A percentile compares a stretch with the other conserved stretches of the same genome.
These are phyloP conservation scores for Dicaeum eximium DNA, from an alignment of 2,113 vertebrate genomes.

Conservation along the genomic window DNA sequence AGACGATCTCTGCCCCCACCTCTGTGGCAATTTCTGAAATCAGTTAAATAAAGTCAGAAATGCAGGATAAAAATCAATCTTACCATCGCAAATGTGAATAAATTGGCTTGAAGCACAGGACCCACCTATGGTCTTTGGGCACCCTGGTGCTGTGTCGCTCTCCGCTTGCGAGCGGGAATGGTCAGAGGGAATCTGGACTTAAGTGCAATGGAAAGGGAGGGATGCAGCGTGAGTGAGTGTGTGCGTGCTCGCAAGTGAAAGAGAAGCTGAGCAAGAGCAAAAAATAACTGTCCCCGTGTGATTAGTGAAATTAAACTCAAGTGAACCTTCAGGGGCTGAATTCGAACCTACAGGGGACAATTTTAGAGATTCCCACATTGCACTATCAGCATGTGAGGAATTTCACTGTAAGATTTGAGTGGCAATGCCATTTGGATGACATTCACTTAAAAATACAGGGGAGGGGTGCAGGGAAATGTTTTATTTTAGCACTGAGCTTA, in stretches of 20 bases:
- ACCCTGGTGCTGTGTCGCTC: neutral
- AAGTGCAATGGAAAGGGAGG: constrained; percentile 11
- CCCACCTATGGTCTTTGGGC: neutral
- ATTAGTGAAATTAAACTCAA: constrained; percentile 50
- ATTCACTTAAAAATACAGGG: neutral
- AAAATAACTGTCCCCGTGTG: constrained; percentile 16
- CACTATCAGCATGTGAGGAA: neutral
- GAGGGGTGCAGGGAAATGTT: neutral
- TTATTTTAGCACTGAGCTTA: neutral
- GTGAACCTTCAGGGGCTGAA: constrained; percentile 17
- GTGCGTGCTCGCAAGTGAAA: neutral
- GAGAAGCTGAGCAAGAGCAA: neutral
- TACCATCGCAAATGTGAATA: constrained; percentile 34
- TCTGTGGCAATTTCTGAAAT: constrained; percentile 68
- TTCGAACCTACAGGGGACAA: neutral
- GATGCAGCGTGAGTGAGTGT: neutral
- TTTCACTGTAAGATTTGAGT: neutral
- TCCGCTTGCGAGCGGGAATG: neutral
- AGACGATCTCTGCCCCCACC: constrained; percentile 68
- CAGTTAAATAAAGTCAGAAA: constrained; percentile 79
- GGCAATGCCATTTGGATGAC: neutral
- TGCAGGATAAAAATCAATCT: constrained; percentile 73
- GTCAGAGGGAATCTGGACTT: constrained; percentile 25
- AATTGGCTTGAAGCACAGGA: neutral
- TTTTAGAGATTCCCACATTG: neutral